These are phyloP conservation scores for Caiman crocodilus DNA, from an alignment of 2,797 vertebrate species.

Conservation along the genomic window DNA sequence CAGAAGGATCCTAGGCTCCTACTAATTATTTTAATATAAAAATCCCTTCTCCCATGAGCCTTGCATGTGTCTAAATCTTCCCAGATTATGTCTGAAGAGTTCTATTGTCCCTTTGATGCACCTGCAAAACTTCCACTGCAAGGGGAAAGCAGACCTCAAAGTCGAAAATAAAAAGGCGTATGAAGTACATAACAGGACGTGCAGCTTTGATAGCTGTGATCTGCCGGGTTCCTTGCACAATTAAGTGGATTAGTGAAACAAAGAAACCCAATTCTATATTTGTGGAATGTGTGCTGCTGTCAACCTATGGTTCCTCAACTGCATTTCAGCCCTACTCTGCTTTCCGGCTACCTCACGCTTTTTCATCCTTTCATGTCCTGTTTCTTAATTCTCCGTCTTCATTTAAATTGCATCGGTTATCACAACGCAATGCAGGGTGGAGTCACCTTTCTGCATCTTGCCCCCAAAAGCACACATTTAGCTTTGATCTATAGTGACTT, in stretches of 20 bases:
- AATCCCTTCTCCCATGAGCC: constrained; percentile 51
- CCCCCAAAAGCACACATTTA: constrained; percentile 67
- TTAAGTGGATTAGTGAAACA: not conserved
- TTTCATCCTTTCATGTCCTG: constrained; percentile 7
- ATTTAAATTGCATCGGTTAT: constrained; percentile 48
- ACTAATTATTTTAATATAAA: constrained; percentile 67
- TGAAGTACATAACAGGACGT: not conserved
- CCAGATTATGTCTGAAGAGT: constrained; percentile 62
- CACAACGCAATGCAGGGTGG: constrained; percentile 32
- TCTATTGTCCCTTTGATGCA: constrained; percentile 58
- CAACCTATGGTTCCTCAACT: not conserved
- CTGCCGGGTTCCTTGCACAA: not conserved
- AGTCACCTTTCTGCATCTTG: constrained; percentile 64
- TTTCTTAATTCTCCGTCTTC: constrained; percentile 70
- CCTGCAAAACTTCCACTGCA: constrained; percentile 31
- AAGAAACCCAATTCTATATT: not conserved
- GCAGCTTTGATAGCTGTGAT: not conserved
- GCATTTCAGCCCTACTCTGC: not conserved
- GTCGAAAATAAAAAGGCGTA: not conserved
- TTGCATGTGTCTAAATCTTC: constrained; percentile 44
- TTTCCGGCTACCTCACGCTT: constrained; percentile 10
- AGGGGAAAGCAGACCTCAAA: constrained; percentile 2
- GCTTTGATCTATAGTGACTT: constrained; percentile 74
- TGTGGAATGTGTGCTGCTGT: not conserved
- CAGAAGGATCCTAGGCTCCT: constrained; percentile 50